phyloP scores from a whole-genome alignment of 2,797 vertebrate genomes.

The Rousettus madagascariensis region DNA sequence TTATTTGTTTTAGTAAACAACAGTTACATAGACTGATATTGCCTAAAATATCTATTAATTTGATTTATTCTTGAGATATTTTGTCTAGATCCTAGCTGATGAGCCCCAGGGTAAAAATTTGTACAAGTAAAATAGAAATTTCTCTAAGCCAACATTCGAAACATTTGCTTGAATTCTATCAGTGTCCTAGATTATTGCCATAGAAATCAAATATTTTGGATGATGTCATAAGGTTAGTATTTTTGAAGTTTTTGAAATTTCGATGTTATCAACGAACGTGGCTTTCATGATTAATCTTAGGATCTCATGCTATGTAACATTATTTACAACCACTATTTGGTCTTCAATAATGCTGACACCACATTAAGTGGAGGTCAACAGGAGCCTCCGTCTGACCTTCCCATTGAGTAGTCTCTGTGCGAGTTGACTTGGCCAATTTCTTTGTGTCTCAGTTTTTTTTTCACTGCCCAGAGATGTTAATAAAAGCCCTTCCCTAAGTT shows the following conservation, averaged over 20 bases:
- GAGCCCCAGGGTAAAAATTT: not conserved
- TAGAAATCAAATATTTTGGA: not conserved
- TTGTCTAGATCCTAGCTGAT: not conserved
- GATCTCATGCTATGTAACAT: not conserved
- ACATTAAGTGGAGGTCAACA: not conserved
- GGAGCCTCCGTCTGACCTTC: not conserved
- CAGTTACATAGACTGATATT: not conserved
- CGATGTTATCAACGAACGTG: not conserved
- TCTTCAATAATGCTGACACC: not conserved
- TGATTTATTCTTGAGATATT: constrained; percentile 9
- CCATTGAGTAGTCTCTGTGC: too few relatives aligned
- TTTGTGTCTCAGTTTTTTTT: not conserved
- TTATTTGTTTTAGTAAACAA: not conserved
- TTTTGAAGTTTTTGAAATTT: constrained; percentile 1
- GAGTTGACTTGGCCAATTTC: not conserved
- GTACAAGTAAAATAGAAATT: constrained; percentile 19
- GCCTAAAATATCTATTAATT: constrained; percentile 1
- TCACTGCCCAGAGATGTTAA: not conserved
- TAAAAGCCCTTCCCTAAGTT: not conserved
- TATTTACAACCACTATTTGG: not conserved
- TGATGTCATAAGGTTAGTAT: not conserved
- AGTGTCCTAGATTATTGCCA: not conserved
- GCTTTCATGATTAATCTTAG: not conserved
- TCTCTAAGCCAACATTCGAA: not conserved
- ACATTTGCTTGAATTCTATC: not conserved